These are phyloP conservation scores for Fragum whitleyi DNA, from an alignment of 2,888 invertebrate genomes.

Conservation along the genomic window DNA sequence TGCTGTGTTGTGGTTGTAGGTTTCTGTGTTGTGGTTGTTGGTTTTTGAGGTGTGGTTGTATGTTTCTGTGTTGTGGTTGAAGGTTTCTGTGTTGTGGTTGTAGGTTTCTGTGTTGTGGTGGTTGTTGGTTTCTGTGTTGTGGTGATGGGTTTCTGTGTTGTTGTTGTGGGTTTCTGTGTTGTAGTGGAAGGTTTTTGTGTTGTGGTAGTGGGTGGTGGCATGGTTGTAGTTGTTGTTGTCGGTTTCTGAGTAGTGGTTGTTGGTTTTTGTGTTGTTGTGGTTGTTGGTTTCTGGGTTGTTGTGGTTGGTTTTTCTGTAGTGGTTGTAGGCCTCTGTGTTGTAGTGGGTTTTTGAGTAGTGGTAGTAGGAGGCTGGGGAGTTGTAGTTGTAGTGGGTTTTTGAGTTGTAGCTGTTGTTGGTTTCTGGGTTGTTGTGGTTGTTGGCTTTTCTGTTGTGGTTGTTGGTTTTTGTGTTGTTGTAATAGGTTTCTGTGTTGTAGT, in stretches of 20 bases:
- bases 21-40: conserved; percentile 37
- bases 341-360: conserved; percentile 32
- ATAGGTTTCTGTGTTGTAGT: conserved; percentile 31
- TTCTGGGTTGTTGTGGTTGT: conserved; percentile 34
- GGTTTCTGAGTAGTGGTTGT: conserved; percentile 37
- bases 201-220: conserved; percentile 34
- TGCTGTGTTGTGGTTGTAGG: conserved; percentile 16
- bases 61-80: conserved; percentile 33
- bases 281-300: conserved; percentile 31
- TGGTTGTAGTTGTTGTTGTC: conserved; percentile 36
- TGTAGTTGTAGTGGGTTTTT: conserved; percentile 39
- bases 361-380: conserved; percentile 18
- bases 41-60: conserved; percentile 25
- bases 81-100: conserved; percentile 39
- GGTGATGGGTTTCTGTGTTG: conserved; percentile 35
- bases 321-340: conserved; percentile 24
- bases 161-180: conserved; percentile 23
- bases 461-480: conserved; percentile 31
- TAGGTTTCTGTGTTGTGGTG: conserved; percentile 39
- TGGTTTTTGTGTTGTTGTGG: conserved; percentile 30
- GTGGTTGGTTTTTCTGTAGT: conserved; percentile 39
- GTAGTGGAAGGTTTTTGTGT: conserved; percentile 38
- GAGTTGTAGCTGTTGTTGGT: conserved; percentile 44
- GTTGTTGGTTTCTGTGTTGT: conserved; percentile 28
- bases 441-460: conserved; percentile 31